These are phyloP conservation scores for Gymnothorax javanicus DNA, from an alignment of 2,797 vertebrate species.

Conservation along the genomic window DNA sequence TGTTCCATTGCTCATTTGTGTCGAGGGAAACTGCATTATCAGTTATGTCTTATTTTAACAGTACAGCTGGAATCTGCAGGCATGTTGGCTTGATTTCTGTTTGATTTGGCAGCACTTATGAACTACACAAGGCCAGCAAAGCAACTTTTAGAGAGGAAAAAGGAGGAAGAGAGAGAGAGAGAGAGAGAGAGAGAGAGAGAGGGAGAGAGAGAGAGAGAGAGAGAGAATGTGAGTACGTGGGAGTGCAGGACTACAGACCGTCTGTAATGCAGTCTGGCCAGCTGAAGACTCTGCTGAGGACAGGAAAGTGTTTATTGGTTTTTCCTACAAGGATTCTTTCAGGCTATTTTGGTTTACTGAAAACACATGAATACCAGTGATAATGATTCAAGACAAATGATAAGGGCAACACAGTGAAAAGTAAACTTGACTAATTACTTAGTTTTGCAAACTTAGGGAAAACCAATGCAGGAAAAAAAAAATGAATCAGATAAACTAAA, in stretches of 20 bases:
- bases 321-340: neutral
- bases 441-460: neutral
- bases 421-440: neutral
- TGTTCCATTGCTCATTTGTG: too few species aligned
- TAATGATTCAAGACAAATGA: neutral
- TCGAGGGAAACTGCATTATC: too few species aligned
- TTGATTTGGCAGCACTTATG: too few species aligned
- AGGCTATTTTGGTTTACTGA: constrained; percentile 3
- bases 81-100: too few species aligned
- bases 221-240: neutral
- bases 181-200: neutral
- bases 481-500: neutral
- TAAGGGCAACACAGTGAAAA: neutral
- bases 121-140: too few species aligned
- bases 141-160: neutral
- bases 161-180: neutral
- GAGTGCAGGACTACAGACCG: neutral
- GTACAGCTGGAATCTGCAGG: too few species aligned
- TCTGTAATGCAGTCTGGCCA: neutral
- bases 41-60: too few species aligned
- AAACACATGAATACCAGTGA: neutral
- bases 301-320: constrained; percentile 4
- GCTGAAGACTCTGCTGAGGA: neutral
- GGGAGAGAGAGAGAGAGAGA: neutral
- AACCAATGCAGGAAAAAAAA: neutral